Evolutionary conservation across 2,797 vertebrate genomes (phyloP), one percentile per base, ranked within the genome.

Genomic region (Trachops cirrhosus): DNA sequence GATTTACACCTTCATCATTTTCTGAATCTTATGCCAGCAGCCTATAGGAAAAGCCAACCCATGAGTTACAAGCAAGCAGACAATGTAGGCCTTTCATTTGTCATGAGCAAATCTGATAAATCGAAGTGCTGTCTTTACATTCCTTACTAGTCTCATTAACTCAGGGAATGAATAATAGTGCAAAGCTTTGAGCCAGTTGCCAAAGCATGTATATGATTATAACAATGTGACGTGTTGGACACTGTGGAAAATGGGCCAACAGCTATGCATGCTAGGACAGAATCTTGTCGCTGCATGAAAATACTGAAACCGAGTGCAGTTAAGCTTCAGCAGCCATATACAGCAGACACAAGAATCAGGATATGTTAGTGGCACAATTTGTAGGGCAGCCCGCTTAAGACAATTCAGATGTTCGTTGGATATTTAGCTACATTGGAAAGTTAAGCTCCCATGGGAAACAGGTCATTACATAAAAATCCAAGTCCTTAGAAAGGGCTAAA

Each of bases 1-100:
- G 93, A 98, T 98, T 98, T 98, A 98, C 93, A 98, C 89, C 95
- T 98, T 98, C 96, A 80, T 97, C 93, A 97, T 96, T 90, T 94
- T 96, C 83, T 98, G 89, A 93, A 78, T 86, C 59, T 83, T 77
- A 78, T 97, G 96, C 97, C 97, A 98, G 78, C 77, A 97, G 9
- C 59, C 93, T 96, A 95, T 67, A 95, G 95, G 59, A 96, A 97
- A 97, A 98, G 64, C 68, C 78, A 94, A 96, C 94, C 84, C 77
- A 22, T 88, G 70, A 97, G 83, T 95, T n/a, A 86, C 26, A 93
- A 89, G 95, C 44, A 78, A 52, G 50, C 6, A 52, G 86, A 75
- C 86, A 97, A 96, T 96, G 82, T 96, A 96, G 62, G 41, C 54
- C 79, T 98, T 97, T 94, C 88, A 92, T 97, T 97, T 97, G 89